Evolutionary conservation across 2,113 vertebrate species (phyloP).

Genomic region (Callospermophilus lateralis): DNA sequence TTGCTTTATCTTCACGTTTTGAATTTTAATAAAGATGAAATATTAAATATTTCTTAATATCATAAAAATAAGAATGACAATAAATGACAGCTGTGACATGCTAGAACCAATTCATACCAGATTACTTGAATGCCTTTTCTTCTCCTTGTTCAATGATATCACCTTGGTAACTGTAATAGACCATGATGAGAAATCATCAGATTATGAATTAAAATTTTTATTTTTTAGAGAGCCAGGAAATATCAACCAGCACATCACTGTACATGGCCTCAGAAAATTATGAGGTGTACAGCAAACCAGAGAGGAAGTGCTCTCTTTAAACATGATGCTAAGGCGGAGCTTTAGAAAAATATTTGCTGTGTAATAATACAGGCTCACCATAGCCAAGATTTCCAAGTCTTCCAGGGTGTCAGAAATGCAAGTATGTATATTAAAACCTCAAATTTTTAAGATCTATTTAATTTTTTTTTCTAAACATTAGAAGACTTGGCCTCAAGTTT

Average conservation of each 20-base stretch:
- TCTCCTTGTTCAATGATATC: not conserved
- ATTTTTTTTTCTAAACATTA: not conserved
- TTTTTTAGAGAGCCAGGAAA: not conserved
- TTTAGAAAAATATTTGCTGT: not conserved
- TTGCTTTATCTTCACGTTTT: not conserved
- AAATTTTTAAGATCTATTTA: not conserved
- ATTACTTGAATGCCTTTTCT: not conserved
- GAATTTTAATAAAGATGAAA: not conserved
- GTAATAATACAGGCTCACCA: not conserved
- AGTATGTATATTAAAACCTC: not conserved
- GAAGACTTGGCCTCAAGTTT: not conserved
- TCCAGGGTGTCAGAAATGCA: not conserved
- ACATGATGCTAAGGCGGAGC: not conserved
- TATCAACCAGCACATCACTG: not conserved
- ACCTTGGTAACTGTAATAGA: not conserved
- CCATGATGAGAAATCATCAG: not conserved
- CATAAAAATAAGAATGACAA: not conserved
- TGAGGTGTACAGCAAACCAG: not conserved
- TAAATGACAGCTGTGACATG: not conserved
- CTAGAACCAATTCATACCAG: not conserved
- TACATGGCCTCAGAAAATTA: not conserved
- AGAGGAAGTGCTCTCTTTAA: not conserved
- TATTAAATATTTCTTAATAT: not conserved
- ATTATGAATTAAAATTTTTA: not conserved
- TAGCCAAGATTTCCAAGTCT: not conserved